Evolutionary conservation across 1,140 invertebrate species (phyloP), one percentile per base, ranked within the genome.

Genomic region (Meloidogyne floridensis): DNA sequence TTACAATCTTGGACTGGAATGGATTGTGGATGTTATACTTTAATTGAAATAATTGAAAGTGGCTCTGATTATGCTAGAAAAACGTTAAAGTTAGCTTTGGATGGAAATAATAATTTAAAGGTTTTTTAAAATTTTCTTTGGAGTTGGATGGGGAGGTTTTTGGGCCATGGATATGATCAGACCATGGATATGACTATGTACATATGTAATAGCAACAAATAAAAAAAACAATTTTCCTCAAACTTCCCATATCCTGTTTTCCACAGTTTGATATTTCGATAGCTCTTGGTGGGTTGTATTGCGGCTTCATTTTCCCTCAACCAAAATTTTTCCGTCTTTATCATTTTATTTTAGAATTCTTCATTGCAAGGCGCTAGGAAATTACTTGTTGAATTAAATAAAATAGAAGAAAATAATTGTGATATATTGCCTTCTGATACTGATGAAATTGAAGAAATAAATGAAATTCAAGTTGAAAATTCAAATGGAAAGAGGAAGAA

Each of bases 11-110:
- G 86, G 59, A 71, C 76, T 18, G 80, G 76, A 15, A 71, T 82
- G 47, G 83, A 86, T 53, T 77, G 77, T 54, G 85, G 85, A 15
- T 86, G 86, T 65, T 86, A 87, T 77, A 82, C 79, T 18, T 72
- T 86, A 18, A 53, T 86, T 15, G 72, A 87, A 47, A 83, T 86
- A 80, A 32, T 72, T 42, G 42, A 75, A 69, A 82, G 81, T 70
- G 81, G 81, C 20, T 82, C 81, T 18, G 18, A 82, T 42, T 82
- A 80, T 47, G 81, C 70, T 3, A 65, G 65, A 5, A 32, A 53
- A 7, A 65, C 10, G n/a, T 59, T 82, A 9, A 72, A 59, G 15
- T 42, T 10, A 7, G 79, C 43, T 0, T n/a, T 79, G 76, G 4
- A n/a, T 11, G 42, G 11, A 13, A 43, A 42, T 47, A 32, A 32